Base-by-base conservation (phyloP, 35 echinoderm and acorn worm genomes). In the Holothuria glaberrima region DNA sequence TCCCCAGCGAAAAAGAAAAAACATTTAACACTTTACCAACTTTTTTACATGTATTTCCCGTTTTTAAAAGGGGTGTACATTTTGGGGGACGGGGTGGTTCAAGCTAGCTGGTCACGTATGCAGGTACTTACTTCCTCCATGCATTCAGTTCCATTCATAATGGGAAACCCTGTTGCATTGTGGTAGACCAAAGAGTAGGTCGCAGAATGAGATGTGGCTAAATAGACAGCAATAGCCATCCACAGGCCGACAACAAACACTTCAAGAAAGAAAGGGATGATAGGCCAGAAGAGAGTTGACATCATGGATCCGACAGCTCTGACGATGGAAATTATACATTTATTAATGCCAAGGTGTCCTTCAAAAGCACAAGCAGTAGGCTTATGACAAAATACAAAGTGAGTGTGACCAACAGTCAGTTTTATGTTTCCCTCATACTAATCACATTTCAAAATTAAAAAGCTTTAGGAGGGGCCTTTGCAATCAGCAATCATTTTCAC, bases 221-320 rank as follows among this genome's bases (percentile, higher is more conserved):
- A 64, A 35, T 88, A 99, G 76, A 93, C 88, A 35, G 96, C 90
- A 34, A 98, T 93, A 62, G 59, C 70, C 26, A 83, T 91, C 96
- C 96, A 98, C 12, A 98, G 35, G 31, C 82, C 30, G 26, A 94
- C 64, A 33, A 98, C 79, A 24, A 92, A 34, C 3, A 92, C 71
- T 79, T 94, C 93, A 22, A 94, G 79, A n/a, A 99, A 32, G 79
- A 95, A 99, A n/a, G 97, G 97, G 44, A 99, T 88, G 30, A 99
- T 91, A 21, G 97, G 97, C 91, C 94, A 99, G 34, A 99, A 85
- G 24, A 99, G 56, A 19, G 97, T 93, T 24, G 82, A 93, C 77
- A 94, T 68, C 93, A 99, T 99, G 12, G 69, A 82, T 24, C 93
- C 77, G 0, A 99, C 94, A 32, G 97, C 97, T 68, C 93, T 99